Evolutionary conservation across 2,113 vertebrate species (phyloP), one percentile per base, ranked within the genome.

Genomic region (Chaetops frenatus): DNA sequence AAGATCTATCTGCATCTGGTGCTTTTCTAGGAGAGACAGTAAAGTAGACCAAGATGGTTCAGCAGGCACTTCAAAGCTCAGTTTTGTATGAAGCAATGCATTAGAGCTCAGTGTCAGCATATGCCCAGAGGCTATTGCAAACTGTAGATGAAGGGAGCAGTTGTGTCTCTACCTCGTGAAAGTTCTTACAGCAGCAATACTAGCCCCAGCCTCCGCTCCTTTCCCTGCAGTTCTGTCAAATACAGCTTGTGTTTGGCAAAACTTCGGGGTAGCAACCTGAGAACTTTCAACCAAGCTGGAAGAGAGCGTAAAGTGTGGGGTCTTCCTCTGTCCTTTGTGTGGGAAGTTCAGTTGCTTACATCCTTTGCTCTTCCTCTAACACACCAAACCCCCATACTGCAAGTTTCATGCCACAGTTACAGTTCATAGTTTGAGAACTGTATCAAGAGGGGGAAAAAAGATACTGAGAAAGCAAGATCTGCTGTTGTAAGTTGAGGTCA

Each of bases 381-480:
- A 7, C 29, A 42, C 11, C 12, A 23, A 86, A 27, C 12, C 27
- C 15, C 18, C 6, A 16, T 42, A 12, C 36, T 61, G 38, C 18
- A 58, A 21, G 24, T 48, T 83, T 42, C n/a, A 16, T 20, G 22
- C 24, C 56, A 57, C 31, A 48, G 28, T 72, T 86, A 27, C 3
- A 31, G 25, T 6, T 92, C 10, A 5, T 23, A 9, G 31, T 83
- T 82, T 83, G 40, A 69, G 25, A 51, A 51, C n/a, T 69, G 5
- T 81, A 22, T 47, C 1, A 4, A n/a, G 16, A 1, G 4, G 2
- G 4, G 1, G 1, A 0, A 3, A 4, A 19, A 45, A 17, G 42
- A 54, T 56, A 82, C 18, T 20, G 50, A 62, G 58, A 23, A 86
- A 25, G n/a, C 11, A 69, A 44, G 22, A 23, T 22, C 47, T 74